These are phyloP conservation scores for Rhabdomys dilectus DNA, from an alignment of 2,113 vertebrate species.

Conservation along the genomic window DNA sequence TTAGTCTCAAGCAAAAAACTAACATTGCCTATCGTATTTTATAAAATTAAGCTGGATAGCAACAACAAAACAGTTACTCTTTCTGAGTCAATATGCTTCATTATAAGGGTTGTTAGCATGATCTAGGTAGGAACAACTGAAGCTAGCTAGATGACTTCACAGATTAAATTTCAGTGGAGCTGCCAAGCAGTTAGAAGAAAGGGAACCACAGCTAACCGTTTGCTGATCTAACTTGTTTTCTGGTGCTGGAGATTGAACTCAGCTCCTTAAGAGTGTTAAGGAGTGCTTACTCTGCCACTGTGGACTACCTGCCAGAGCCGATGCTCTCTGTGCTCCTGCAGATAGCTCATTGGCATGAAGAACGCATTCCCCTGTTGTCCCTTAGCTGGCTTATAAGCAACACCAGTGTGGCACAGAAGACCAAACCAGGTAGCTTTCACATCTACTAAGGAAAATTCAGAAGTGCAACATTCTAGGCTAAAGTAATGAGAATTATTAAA, in stretches of 20 bases:
- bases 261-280: background rate
- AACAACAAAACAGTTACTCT: background rate
- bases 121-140: background rate
- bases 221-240: background rate
- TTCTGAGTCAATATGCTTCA: background rate
- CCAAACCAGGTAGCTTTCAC: background rate
- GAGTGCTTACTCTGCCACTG: background rate
- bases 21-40: background rate
- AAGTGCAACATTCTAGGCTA: background rate
- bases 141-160: background rate
- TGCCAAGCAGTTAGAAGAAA: background rate
- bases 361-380: background rate
- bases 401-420: background rate
- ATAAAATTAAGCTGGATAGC: background rate
- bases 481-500: background rate
- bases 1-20: background rate
- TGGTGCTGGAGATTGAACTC: background rate
- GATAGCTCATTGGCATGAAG: rapidly evolving
- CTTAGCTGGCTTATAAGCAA: background rate
- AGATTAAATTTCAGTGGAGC: background rate
- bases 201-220: background rate
- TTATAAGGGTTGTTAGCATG: background rate
- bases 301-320: no score
- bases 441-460: background rate
- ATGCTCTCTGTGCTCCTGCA: background rate